Percentiles rank a stretch among this genome's conserved stretches.
Conservation (phyloP, 2,888 invertebrate genomes). For the Spodoptera exigua region DNA sequence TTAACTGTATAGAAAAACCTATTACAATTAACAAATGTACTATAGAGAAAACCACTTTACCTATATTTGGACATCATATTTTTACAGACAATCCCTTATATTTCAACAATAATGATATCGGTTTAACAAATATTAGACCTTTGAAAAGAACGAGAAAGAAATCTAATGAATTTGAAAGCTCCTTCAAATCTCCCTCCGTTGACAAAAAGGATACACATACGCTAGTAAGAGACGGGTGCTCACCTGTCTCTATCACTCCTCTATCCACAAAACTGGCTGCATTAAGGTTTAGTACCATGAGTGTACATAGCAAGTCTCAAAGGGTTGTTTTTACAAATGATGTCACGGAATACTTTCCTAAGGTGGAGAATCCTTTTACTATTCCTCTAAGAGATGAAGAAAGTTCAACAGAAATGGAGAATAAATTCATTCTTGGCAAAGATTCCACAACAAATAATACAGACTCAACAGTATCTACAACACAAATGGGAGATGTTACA, state of each 20-base stretch:
- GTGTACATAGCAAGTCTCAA: constrained; percentile 78
- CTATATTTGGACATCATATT: constrained; percentile 85
- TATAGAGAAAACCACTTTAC: constrained; percentile 81
- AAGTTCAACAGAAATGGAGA: constrained; percentile 85
- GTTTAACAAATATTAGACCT: constrained; percentile 76
- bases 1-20: constrained; percentile 82
- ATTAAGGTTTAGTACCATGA: constrained; percentile 88
- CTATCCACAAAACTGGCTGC: constrained; percentile 90
- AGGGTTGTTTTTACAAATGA: constrained; percentile 75
- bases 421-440: constrained; percentile 82
- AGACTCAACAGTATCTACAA: constrained; percentile 85
- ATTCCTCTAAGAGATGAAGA: constrained; percentile 84
- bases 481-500: constrained; percentile 87
- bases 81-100: constrained; percentile 87
- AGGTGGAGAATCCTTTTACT: constrained; percentile 81
- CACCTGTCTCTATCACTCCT: constrained; percentile 89
- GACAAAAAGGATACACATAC: constrained; percentile 82
- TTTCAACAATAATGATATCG: constrained; percentile 81
- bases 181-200: constrained; percentile 83
- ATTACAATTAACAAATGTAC: constrained; percentile 63
- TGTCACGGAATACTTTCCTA: constrained; percentile 87
- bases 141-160: constrained; percentile 84
- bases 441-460: constrained; percentile 76
- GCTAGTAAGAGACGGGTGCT: constrained; percentile 83
- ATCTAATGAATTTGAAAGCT: constrained; percentile 84